Percentiles rank a stretch among this genome's conserved stretches.
Evolutionary conservation across 2,888 invertebrate species (phyloP).

Genomic region (Argynnis bischoffii): DNA sequence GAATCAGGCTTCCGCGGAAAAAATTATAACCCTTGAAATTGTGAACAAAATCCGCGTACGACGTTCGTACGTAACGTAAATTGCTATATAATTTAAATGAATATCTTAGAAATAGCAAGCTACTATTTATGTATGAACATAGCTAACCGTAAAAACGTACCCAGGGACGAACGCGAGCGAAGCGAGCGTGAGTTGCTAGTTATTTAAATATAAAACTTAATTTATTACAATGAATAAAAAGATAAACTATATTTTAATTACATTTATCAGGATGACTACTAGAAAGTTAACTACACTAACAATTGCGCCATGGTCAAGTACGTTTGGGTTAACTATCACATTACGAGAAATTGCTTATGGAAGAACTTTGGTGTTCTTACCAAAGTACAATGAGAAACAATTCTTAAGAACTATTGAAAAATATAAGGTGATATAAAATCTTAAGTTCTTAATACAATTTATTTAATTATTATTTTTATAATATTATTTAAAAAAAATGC

Average conservation of each 20-base stretch:
- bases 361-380: conserved; percentile 50
- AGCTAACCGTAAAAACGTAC: too few relatives aligned
- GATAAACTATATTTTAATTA: not conserved
- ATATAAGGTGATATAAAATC: conserved; percentile 51
- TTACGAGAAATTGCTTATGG: conserved; percentile 47
- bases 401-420: conserved; percentile 60
- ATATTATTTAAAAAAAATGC: not conserved
- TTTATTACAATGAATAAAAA: too few relatives aligned
- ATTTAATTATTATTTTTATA: not conserved
- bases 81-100: too few relatives aligned
- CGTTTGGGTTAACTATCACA: conserved; percentile 53
- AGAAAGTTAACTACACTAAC: conserved; percentile 44
- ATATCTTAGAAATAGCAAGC: too few relatives aligned
- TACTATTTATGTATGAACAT: too few relatives aligned
- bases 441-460: not conserved
- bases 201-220: too few relatives aligned
- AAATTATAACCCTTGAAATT: too few relatives aligned
- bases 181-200: too few relatives aligned
- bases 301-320: conserved; percentile 63
- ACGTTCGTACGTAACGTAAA: too few relatives aligned
- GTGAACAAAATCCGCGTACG: too few relatives aligned
- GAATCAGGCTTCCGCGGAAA: too few relatives aligned
- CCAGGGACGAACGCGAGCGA: too few relatives aligned
- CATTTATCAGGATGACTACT: conserved; percentile 40
- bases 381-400: conserved; percentile 54